Evolutionary conservation across 2,797 vertebrate genomes (phyloP).

Genomic region (Toxotes lorentzi): DNA sequence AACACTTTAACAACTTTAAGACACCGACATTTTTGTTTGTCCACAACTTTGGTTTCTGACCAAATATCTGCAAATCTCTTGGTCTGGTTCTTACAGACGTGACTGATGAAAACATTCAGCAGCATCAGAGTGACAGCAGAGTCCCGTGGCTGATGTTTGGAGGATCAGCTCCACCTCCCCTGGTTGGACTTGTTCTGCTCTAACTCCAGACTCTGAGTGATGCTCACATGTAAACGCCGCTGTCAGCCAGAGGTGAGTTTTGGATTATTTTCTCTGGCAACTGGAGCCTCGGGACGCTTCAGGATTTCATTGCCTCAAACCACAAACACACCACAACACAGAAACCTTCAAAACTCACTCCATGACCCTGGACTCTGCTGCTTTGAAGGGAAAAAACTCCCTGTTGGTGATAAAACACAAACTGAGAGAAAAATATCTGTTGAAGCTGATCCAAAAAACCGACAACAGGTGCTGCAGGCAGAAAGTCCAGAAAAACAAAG

Average conservation of each 20-base stretch:
- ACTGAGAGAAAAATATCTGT: background rate
- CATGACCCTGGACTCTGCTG: conserved; percentile 19
- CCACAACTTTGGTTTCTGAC: too few relatives aligned
- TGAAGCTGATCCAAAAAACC: background rate
- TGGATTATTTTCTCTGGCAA: conserved; percentile 9
- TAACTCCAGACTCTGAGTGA: conserved; percentile 10
- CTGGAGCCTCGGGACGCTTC: conserved; percentile 12
- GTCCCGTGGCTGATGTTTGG: too few relatives aligned
- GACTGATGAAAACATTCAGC: too few relatives aligned
- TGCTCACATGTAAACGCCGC: conserved; percentile 21
- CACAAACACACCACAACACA: conserved; percentile 31
- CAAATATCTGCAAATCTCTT: too few relatives aligned
- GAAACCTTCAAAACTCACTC: conserved; percentile 8
- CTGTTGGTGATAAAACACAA: conserved; percentile 5
- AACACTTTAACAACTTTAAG: too few relatives aligned
- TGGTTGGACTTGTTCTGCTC: background rate
- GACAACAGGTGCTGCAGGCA: background rate
- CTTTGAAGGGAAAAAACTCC: conserved; percentile 9
- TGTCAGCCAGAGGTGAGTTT: conserved; percentile 27
- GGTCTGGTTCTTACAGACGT: too few relatives aligned
- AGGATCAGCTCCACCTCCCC: background rate
- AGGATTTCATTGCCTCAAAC: conserved; percentile 19
- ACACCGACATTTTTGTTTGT: too few relatives aligned
- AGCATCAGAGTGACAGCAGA: too few relatives aligned
- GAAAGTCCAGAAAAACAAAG: background rate